A percentile compares a stretch with the other conserved stretches of the same genome.
Evolutionary conservation across 2,888 invertebrate genomes (phyloP).

Genomic region (Diadegma fenestrale): DNA sequence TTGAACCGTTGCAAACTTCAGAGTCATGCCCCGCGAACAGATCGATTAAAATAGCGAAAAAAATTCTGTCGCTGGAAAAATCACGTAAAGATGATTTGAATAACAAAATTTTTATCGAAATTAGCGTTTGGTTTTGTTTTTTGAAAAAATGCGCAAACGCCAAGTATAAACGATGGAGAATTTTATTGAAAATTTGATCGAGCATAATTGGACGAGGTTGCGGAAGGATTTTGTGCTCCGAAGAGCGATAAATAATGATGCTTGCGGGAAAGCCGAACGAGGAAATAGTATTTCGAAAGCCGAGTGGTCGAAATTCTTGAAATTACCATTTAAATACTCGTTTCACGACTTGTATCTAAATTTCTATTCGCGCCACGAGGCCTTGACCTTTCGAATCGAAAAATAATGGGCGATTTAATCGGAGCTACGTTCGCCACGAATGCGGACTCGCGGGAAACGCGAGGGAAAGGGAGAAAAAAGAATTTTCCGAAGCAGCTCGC

Average conservation of each 20-base stretch:
- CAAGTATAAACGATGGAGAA: neutral
- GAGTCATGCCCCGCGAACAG: no score
- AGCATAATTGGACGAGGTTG: neutral
- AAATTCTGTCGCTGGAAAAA: neutral
- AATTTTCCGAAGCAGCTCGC: neutral
- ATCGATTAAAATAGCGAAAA: neutral
- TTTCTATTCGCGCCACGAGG: conserved; percentile 16
- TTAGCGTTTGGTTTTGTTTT: no score
- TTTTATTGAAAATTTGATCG: neutral
- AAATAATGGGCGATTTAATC: conserved; percentile 49
- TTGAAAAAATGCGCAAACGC: no score
- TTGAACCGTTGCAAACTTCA: no score
- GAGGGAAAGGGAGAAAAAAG: neutral
- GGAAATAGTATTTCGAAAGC: neutral
- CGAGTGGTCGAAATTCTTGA: conserved; percentile 21
- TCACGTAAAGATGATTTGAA: neutral
- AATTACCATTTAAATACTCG: conserved; percentile 25
- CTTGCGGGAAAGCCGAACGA: neutral
- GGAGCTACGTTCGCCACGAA: conserved; percentile 17
- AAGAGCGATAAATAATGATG: conserved; percentile 5
- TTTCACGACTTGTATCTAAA: neutral
- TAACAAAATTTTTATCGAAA: neutral
- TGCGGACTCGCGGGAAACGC: conserved; percentile 9
- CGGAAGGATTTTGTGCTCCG: neutral
- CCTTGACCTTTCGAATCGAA: conserved; percentile 73